Percentiles rank a stretch among this genome's conserved stretches.
These are phyloP conservation scores for Aricia artaxerxes DNA, from an alignment of 2,888 invertebrate species.

Conservation along the genomic window DNA sequence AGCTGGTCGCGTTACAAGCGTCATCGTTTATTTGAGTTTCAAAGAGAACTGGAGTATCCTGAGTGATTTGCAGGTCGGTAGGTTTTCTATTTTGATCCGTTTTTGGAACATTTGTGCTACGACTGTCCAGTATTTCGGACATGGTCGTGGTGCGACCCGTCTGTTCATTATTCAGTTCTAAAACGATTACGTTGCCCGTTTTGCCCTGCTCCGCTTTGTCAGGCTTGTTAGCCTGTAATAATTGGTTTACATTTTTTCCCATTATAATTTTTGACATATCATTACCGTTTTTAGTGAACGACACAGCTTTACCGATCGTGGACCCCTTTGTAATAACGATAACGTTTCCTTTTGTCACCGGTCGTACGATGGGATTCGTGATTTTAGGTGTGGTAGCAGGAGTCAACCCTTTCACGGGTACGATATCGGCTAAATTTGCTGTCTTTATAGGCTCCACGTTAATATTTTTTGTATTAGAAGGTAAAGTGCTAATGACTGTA, in stretches of 20 bases:
- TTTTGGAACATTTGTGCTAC: slow-evolving; percentile 49
- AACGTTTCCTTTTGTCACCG: slow-evolving; percentile 78
- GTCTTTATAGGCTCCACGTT: slow-evolving; percentile 61
- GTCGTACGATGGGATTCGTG: slow-evolving; percentile 68
- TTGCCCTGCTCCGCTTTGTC: slow-evolving; percentile 63
- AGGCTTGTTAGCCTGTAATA: slow-evolving; percentile 66
- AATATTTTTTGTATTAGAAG: slow-evolving; percentile 59
- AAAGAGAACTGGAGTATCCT: slow-evolving; percentile 80
- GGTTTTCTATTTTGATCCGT: slow-evolving; percentile 53
- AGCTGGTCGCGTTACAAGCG: slow-evolving; percentile 65
- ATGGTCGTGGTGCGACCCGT: slow-evolving; percentile 69
- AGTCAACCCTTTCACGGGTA: slow-evolving; percentile 68
- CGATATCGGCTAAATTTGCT: slow-evolving; percentile 72
- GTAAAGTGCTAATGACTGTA: slow-evolving; percentile 52
- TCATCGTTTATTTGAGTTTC: slow-evolving; percentile 65
- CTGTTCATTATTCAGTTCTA: slow-evolving; percentile 75
- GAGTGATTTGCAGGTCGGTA: slow-evolving; percentile 64
- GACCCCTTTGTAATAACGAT: slow-evolving; percentile 82
- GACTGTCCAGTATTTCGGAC: slow-evolving; percentile 72
- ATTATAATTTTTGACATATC: slow-evolving; percentile 77
- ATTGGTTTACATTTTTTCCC: slow-evolving; percentile 75
- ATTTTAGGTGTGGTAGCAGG: slow-evolving; percentile 66
- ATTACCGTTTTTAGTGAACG: slow-evolving; percentile 71
- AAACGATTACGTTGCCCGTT: slow-evolving; percentile 71
- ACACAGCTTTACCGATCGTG: slow-evolving; percentile 71